These are phyloP conservation scores for Brachyopa scutellaris DNA, from an alignment of 2,888 invertebrate genomes.

Conservation along the genomic window DNA sequence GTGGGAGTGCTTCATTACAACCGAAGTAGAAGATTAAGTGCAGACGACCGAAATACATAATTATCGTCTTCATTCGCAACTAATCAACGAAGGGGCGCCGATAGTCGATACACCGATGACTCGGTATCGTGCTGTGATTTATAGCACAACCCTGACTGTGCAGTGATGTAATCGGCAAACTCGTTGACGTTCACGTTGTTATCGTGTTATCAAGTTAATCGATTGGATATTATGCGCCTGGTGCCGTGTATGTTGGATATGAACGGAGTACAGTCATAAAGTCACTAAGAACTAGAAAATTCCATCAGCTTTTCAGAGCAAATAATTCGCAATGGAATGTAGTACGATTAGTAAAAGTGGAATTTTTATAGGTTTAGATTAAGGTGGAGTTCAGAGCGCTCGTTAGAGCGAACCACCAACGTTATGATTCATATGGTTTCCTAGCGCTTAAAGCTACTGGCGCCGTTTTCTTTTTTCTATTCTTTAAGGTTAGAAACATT, in stretches of 20 bases:
- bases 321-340: too few relatives aligned
- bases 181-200: not conserved
- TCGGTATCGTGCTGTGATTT: conserved; percentile 3
- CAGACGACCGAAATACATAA: conserved; percentile 16
- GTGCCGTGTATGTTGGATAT: not conserved
- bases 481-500: too few relatives aligned
- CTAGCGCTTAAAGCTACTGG: too few relatives aligned
- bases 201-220: conserved; percentile 4
- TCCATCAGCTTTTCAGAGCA: not conserved
- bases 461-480: too few relatives aligned
- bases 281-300: not conserved
- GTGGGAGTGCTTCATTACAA: not conserved
- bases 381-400: too few relatives aligned
- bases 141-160: not conserved
- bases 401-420: too few relatives aligned
- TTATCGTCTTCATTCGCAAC: not conserved
- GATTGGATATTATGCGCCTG: not conserved
- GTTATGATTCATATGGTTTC: too few relatives aligned
- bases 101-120: not conserved
- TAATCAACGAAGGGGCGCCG: not conserved
- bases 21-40: conserved; percentile 1
- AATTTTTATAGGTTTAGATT: too few relatives aligned
- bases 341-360: too few relatives aligned
- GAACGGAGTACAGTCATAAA: not conserved
- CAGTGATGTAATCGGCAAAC: conserved; percentile 20